These are phyloP conservation scores for Cephus spinipes DNA, from an alignment of 2,888 invertebrate genomes.

Conservation along the genomic window DNA sequence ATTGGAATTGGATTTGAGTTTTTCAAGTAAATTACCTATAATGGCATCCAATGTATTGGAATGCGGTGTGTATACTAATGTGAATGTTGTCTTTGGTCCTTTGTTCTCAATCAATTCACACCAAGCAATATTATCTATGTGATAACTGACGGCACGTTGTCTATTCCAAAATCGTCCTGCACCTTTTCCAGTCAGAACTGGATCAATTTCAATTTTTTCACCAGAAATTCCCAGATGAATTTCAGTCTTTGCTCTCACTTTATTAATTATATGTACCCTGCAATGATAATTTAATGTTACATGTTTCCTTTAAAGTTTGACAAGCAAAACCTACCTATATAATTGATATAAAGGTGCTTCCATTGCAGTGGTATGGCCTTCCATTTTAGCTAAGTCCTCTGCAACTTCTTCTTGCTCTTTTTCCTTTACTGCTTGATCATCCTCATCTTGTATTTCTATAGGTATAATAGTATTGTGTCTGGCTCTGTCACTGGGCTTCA, in stretches of 20 bases:
- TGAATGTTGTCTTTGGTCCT: slow-evolving; percentile 78
- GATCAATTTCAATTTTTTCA: slow-evolving; percentile 92
- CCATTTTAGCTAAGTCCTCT: slow-evolving; percentile 75
- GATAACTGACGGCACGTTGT: slow-evolving; percentile 85
- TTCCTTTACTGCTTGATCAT: slow-evolving; percentile 49
- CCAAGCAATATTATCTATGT: slow-evolving; percentile 88
- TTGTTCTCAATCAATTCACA: slow-evolving; percentile 87
- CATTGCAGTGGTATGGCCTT: slow-evolving; percentile 81
- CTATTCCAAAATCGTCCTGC: slow-evolving; percentile 70
- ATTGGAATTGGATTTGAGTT: background rate
- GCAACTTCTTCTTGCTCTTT: slow-evolving; percentile 54
- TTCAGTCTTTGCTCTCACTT: slow-evolving; percentile 84
- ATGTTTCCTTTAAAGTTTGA: background rate
- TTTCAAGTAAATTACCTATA: slow-evolving; percentile 4
- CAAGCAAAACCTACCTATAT: slow-evolving; percentile 48
- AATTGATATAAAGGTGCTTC: slow-evolving; percentile 90
- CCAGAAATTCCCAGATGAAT: slow-evolving; percentile 90
- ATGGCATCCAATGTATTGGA: slow-evolving; percentile 45
- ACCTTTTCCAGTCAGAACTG: slow-evolving; percentile 69
- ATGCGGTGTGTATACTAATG: slow-evolving; percentile 76
- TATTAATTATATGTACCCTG: slow-evolving; percentile 82
- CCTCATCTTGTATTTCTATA: slow-evolving; percentile 62
- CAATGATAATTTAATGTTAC: slow-evolving; percentile 58
- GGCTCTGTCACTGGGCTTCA: slow-evolving; percentile 68
- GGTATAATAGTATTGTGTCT: slow-evolving; percentile 51